Percentiles rank a stretch among this genome's conserved stretches.
These are phyloP conservation scores for Anniella stebbinsi DNA, from an alignment of 2,797 vertebrate species.

Conservation along the genomic window DNA sequence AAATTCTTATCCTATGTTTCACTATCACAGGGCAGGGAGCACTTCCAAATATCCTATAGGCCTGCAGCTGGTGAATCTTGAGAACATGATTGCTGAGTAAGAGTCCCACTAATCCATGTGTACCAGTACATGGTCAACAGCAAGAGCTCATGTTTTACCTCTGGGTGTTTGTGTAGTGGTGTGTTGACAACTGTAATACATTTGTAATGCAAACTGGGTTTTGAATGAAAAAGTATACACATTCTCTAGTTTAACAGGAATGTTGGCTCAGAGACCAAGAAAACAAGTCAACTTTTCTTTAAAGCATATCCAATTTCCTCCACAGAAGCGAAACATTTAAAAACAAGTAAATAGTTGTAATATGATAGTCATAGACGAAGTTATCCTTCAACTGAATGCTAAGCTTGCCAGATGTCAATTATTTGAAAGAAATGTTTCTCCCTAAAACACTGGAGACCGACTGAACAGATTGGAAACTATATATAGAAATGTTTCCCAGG, in stretches of 20 bases:
- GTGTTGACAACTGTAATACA: constrained; percentile 73
- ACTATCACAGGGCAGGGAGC: too few species aligned
- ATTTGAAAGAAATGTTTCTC: background rate
- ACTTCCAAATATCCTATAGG: too few species aligned
- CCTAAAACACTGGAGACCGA: background rate
- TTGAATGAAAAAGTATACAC: constrained; percentile 61
- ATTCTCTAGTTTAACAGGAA: constrained; percentile 12
- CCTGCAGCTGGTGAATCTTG: background rate
- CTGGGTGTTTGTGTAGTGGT: constrained; percentile 57
- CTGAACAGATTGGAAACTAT: background rate
- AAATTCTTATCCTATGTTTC: background rate
- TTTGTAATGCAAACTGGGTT: constrained; percentile 75
- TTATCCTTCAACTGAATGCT: background rate
- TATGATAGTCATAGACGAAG: background rate
- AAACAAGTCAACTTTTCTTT: constrained; percentile 10
- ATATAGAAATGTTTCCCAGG: background rate
- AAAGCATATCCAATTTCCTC: background rate
- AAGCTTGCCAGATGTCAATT: background rate
- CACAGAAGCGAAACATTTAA: background rate
- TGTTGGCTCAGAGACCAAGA: background rate
- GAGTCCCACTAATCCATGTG: background rate
- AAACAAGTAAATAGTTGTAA: background rate
- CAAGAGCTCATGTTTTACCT: constrained; percentile 19
- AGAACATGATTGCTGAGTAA: background rate
- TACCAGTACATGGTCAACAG: background rate